Conservation (phyloP, 2,888 invertebrate species). For the Parasteatoda lunata region DNA sequence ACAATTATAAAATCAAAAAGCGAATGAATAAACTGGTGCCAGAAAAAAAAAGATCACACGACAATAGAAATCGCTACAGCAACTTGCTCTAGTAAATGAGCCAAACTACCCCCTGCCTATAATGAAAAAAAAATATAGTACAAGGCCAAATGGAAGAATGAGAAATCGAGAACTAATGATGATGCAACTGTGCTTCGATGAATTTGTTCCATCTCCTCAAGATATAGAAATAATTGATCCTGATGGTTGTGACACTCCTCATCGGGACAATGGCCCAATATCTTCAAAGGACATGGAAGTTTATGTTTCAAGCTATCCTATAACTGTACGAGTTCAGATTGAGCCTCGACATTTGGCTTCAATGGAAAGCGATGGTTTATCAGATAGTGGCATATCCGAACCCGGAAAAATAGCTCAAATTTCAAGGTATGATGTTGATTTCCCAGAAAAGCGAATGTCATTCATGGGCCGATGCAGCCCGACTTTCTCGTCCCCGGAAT, state of each 20-base stretch:
- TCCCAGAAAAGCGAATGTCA: conserved; percentile 54
- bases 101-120: conserved; percentile 57
- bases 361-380: conserved; percentile 71
- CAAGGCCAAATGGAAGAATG: conserved; percentile 32
- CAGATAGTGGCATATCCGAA: conserved; percentile 66
- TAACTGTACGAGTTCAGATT: conserved; percentile 66
- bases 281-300: conserved; percentile 69
- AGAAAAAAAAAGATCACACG: conserved; percentile 17
- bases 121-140: conserved; percentile 9
- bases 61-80: neutral
- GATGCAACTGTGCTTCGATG: conserved; percentile 65
- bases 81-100: conserved; percentile 28
- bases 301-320: conserved; percentile 65
- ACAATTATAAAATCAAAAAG: conserved; percentile 17
- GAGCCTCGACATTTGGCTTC: conserved; percentile 70
- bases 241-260: conserved; percentile 70
- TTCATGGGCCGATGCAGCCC: conserved; percentile 66
- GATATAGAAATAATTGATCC: conserved; percentile 70
- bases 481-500: conserved; percentile 58
- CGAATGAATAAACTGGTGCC: conserved; percentile 16
- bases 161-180: conserved; percentile 62
- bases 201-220: conserved; percentile 70
- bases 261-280: conserved; percentile 35
- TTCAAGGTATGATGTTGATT: conserved; percentile 45
- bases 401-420: conserved; percentile 46